Conservation (phyloP, 1,140 invertebrate genomes). For the Agrypnia vestita region DNA sequence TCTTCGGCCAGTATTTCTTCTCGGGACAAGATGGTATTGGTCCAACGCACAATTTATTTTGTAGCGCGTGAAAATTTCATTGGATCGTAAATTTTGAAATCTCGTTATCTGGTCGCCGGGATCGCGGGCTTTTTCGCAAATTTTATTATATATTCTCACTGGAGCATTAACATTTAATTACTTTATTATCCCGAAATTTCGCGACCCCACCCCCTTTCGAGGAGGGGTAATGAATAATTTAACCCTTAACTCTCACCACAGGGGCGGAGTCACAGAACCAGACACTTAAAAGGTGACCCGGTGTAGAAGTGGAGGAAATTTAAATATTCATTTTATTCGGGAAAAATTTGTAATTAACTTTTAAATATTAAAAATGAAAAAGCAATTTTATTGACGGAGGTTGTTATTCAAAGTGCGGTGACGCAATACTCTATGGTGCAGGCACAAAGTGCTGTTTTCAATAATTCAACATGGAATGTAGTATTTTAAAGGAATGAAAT, state of each 20-base stretch:
- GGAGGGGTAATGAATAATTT: constrained; percentile 45
- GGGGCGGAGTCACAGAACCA: constrained; percentile 9
- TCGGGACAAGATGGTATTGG: constrained; percentile 26
- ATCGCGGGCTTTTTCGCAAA: constrained; percentile 10
- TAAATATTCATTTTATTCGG: too few species aligned
- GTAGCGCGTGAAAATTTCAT: constrained; percentile 53
- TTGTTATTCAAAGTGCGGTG: too few species aligned
- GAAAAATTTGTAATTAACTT: too few species aligned
- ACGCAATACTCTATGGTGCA: too few species aligned
- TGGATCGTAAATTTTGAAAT: constrained; percentile 56
- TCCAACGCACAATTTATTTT: constrained; percentile 50
- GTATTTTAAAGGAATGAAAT: too few species aligned
- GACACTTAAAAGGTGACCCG: too few species aligned
- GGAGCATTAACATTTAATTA: constrained; percentile 59
- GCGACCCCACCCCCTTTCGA: not conserved
- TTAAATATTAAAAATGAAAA: too few species aligned
- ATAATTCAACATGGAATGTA: too few species aligned
- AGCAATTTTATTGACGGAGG: too few species aligned
- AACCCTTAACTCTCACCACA: constrained; percentile 34
- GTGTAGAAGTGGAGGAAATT: too few species aligned
- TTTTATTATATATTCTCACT: constrained; percentile 43
- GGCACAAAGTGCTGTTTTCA: too few species aligned
- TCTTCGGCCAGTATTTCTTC: not conserved
- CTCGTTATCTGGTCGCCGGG: constrained; percentile 49
- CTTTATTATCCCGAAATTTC: constrained; percentile 58